phyloP scores from a whole-genome alignment of 2,888 invertebrate genomes.

The Uloborus plumipes region DNA sequence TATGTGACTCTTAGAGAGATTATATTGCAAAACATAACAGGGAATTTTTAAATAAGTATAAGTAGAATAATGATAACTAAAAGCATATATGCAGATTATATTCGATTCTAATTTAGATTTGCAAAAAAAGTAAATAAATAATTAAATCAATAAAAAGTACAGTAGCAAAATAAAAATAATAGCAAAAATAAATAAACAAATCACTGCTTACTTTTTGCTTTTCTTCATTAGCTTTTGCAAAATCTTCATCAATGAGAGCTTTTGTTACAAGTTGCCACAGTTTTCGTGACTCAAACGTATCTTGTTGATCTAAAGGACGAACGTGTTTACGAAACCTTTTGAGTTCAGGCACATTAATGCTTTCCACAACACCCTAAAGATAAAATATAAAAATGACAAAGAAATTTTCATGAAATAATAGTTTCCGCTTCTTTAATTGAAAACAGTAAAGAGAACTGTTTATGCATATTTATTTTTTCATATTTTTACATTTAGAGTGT shows the following conservation, averaged over 20 bases:
- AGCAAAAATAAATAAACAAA: conserved; percentile 13
- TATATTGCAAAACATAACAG: too few species aligned
- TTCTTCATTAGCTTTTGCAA: conserved; percentile 34
- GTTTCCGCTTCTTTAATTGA: too few species aligned
- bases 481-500: too few species aligned
- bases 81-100: too few species aligned
- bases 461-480: too few species aligned
- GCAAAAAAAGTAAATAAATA: neutral
- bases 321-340: conserved; percentile 70
- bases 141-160: neutral
- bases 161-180: neutral
- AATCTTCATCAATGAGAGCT: conserved; percentile 71
- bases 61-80: too few species aligned
- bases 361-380: conserved; percentile 22
- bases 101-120: too few species aligned
- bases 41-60: too few species aligned
- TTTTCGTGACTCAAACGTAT: conserved; percentile 73
- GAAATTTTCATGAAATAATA: neutral
- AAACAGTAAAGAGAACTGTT: too few species aligned
- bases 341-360: conserved; percentile 46
- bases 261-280: conserved; percentile 74
- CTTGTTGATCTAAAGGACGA: conserved; percentile 72
- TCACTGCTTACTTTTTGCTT: conserved; percentile 51
- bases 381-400: neutral
- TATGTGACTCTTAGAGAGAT: too few species aligned